These are phyloP conservation scores for Acronicta leporina DNA, from an alignment of 2,888 invertebrate species.

Conservation along the genomic window DNA sequence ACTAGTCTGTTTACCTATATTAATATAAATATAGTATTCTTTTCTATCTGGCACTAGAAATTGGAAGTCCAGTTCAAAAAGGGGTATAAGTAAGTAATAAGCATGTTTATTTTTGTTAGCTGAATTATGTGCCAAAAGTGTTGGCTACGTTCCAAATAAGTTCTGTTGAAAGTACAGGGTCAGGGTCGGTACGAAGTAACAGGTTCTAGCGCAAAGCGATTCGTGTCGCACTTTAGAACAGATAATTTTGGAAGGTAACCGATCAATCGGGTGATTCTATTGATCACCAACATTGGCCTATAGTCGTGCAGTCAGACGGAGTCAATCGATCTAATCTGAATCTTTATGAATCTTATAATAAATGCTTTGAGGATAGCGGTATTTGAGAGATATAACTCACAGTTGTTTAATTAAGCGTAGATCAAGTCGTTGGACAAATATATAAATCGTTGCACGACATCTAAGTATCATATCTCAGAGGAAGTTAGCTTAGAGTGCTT, in stretches of 20 bases:
- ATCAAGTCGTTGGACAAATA: no score
- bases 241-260: neutral
- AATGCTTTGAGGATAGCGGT: no score
- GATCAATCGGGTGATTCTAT: neutral
- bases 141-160: conserved; percentile 32
- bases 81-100: neutral
- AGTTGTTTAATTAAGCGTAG: no score
- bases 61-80: neutral
- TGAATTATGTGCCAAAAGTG: neutral
- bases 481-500: no score
- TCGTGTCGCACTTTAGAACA: neutral
- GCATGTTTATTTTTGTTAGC: neutral
- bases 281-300: no score
- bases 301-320: no score
- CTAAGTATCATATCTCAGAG: no score
- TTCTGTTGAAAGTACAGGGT: conserved; percentile 21
- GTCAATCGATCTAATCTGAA: neutral
- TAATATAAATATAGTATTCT: no score
- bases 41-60: neutral
- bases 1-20: neutral
- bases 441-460: no score
- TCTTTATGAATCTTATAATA: no score
- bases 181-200: conserved; percentile 6
- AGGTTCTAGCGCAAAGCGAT: neutral
- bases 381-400: neutral